Conservation (phyloP, 2,113 vertebrate genomes). For the Heterocephalus glaber region DNA sequence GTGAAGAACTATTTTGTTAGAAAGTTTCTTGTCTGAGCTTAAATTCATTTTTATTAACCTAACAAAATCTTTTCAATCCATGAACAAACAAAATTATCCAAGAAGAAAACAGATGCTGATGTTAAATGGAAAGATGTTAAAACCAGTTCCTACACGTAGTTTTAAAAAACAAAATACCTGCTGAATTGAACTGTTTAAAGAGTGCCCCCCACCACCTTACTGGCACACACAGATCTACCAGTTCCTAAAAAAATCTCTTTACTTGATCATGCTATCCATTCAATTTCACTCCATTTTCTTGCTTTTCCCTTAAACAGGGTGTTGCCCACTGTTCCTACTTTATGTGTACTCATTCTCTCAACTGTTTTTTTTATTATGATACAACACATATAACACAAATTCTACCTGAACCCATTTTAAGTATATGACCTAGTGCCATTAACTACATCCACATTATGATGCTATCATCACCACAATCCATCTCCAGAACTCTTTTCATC, state of each 20-base stretch:
- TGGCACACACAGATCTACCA: neutral
- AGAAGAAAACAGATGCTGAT: constrained; percentile 9
- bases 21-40: neutral
- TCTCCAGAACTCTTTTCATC: neutral
- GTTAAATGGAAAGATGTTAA: neutral
- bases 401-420: constrained; percentile 17
- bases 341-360: neutral
- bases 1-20: constrained; percentile 8
- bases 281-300: neutral
- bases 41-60: constrained; percentile 44
- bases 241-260: constrained; percentile 25
- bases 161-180: neutral
- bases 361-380: neutral
- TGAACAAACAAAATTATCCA: neutral
- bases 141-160: neutral
- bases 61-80: constrained; percentile 33
- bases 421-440: neutral
- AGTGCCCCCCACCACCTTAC: neutral
- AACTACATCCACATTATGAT: neutral
- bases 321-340: neutral
- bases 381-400: neutral
- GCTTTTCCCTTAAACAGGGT: neutral
- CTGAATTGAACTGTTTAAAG: neutral
- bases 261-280: neutral
- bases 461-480: neutral